Base-by-base conservation (phyloP, 2,113 vertebrate species). In the Machaerirhynchus nigripectus region DNA sequence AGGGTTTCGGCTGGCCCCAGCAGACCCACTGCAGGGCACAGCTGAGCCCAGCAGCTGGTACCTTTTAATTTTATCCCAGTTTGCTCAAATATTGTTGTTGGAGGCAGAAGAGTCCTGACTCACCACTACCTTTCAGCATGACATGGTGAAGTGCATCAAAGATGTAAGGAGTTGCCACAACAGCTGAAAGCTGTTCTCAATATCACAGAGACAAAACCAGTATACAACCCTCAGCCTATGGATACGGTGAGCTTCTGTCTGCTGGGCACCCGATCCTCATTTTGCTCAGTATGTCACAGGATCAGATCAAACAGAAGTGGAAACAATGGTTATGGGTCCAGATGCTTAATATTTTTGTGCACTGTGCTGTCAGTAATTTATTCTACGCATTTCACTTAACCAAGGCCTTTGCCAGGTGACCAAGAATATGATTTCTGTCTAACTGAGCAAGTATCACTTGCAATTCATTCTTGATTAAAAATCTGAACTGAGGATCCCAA, bases 391-490 rank as follows among this genome's bases (percentile, higher is more conserved):
- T 79, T 90, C 67, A 40, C 39, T 81, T 80, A 95, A 59, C 46
- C 35, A 64, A 97, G 27, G 23, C 26, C 9, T 65, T 91, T 77
- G 31, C 31, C n/a, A 69, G 79, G 61, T 40, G 65, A 56, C 33
- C 21, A 26, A 47, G 21, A 91, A 63, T 35, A n/a, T 20, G 6
- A 30, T 90, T 91, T 87, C 89, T 64, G 6, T 46, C 42, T 69
- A 74, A n/a, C 9, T 37, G 13, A 75, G 31, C 21, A 67, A 96
- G 21, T 69, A 70, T 71, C 31, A 82, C 11, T 76, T 85, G 57
- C 33, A 73, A 74, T 68, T 94, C 30, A 80, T 49, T 93, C 55
- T 79, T 67, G 61, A 67, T 89, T 94, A 83, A 67, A 87, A 89
- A 92, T n/a, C 21, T 26, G 57, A 67, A 92, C 39, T 40, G n/a